These are phyloP conservation scores for Psilopsiagon aurifrons DNA, from an alignment of 2,113 vertebrate species.

Conservation along the genomic window DNA sequence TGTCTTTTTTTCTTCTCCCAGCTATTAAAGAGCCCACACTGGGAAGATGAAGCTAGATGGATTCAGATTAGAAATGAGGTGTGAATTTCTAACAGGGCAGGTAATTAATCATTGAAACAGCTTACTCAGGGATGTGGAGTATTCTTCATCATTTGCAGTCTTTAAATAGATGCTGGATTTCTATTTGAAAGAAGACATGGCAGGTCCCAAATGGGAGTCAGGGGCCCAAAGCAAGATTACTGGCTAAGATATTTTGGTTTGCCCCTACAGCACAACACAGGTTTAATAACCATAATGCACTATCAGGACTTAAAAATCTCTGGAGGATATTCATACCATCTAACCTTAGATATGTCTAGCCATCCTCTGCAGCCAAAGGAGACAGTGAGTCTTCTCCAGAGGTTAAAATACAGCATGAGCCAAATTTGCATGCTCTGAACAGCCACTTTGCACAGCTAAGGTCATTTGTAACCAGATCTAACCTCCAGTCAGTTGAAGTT, in stretches of 20 bases:
- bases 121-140: constrained; percentile 14
- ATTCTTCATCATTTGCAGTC: neutral
- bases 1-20: neutral
- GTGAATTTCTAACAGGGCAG: constrained; percentile 29
- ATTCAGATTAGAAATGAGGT: constrained; percentile 31
- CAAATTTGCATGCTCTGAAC: neutral
- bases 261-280: neutral
- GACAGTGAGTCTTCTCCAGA: neutral
- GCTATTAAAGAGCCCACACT: neutral
- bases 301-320: neutral
- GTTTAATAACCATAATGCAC: neutral
- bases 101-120: constrained; percentile 53
- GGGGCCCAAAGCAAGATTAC: neutral
- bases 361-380: neutral
- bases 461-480: neutral
- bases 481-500: neutral
- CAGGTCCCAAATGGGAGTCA: neutral
- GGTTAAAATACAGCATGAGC: neutral
- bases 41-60: neutral
- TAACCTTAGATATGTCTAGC: neutral
- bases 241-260: neutral
- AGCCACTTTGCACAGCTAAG: neutral
- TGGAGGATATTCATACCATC: neutral
- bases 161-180: constrained; percentile 10
- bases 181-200: neutral